Base-by-base conservation (phyloP, 2,888 invertebrate species). In the Punctoribates punctum region DNA sequence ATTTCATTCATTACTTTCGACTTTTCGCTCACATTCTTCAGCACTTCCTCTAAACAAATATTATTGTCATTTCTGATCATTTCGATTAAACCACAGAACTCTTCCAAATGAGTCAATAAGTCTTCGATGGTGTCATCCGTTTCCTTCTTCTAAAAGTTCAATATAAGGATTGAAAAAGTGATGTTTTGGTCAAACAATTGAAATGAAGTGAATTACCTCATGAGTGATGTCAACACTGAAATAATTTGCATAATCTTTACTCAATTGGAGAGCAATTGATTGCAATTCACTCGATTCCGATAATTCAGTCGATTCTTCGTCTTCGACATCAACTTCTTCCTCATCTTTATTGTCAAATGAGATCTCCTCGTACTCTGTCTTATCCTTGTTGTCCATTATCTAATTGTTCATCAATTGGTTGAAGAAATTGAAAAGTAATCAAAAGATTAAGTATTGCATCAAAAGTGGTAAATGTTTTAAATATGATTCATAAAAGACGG, bases 31-130 rank as follows among this genome's bases (percentile, higher is more conserved):
- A 76, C n/a, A 25, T 23, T 51, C 8, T 74, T 34, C 13, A 74
- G 23, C 9, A 75, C 46, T n/a, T 77, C 72, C 20, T 77, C 77
- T 9, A 78, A n/a, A 65, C 72, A 73, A 8, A 29, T 48, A 46
- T 29, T 75, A 29, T 74, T 73, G 13, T 78, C 74, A 48, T 73
- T 74, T 34, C 78, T 75, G 17, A 78, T 75, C 62, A 77, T 48
- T 38, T 78, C 78, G 9, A 78, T 42, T 34, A 77, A 27, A 6
- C 75, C 75, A 60, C 77, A 78, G 34, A 77, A 78, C 46, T 78
- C 78, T 77, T 78, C 78, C 73, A 78, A 73, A 42, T 77, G 77
- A 5, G 77, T 75, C 27, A 78, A 73, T 20, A 77, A 46, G n/a
- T 78, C 74, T 73, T 78, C 78, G 48, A 78, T 73, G 1, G 67